These are phyloP conservation scores for Brenthis daphne DNA, from an alignment of 2,888 invertebrate species.

Conservation along the genomic window DNA sequence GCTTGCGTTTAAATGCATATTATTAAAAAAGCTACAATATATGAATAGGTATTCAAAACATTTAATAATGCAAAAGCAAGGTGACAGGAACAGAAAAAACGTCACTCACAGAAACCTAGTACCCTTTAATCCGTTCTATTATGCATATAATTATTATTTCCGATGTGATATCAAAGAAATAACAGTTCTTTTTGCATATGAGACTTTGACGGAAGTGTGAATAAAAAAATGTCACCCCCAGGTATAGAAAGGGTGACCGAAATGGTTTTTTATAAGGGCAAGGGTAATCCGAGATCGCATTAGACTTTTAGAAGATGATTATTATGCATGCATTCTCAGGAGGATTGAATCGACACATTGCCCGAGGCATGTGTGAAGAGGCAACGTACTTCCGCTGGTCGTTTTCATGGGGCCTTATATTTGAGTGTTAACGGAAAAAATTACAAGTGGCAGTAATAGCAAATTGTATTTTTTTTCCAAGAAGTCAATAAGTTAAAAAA, in stretches of 20 bases:
- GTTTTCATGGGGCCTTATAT: slow-evolving; percentile 48
- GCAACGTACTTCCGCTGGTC: slow-evolving; percentile 62
- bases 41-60: slow-evolving; percentile 42
- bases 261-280: slow-evolving; percentile 60
- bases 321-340: slow-evolving; percentile 80
- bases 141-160: slow-evolving; percentile 83
- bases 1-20: slow-evolving; percentile 71
- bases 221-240: slow-evolving; percentile 79
- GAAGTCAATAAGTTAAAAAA: not conserved
- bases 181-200: slow-evolving; percentile 80
- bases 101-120: slow-evolving; percentile 65
- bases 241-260: slow-evolving; percentile 73
- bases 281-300: slow-evolving; percentile 70
- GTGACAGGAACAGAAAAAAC: slow-evolving; percentile 73
- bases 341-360: slow-evolving; percentile 67
- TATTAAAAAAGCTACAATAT: slow-evolving; percentile 54
- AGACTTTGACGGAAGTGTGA: slow-evolving; percentile 77
- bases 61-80: slow-evolving; percentile 62
- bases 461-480: not conserved
- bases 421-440: slow-evolving; percentile 59
- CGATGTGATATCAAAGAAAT: slow-evolving; percentile 78
- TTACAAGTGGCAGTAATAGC: slow-evolving; percentile 22
- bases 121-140: slow-evolving; percentile 78
- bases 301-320: slow-evolving; percentile 67
- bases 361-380: slow-evolving; percentile 66